A percentile compares a stretch with the other conserved stretches of the same genome.
Conservation (phyloP, 92 coral and sea anemone species). For the Blastomussa wellsi region DNA sequence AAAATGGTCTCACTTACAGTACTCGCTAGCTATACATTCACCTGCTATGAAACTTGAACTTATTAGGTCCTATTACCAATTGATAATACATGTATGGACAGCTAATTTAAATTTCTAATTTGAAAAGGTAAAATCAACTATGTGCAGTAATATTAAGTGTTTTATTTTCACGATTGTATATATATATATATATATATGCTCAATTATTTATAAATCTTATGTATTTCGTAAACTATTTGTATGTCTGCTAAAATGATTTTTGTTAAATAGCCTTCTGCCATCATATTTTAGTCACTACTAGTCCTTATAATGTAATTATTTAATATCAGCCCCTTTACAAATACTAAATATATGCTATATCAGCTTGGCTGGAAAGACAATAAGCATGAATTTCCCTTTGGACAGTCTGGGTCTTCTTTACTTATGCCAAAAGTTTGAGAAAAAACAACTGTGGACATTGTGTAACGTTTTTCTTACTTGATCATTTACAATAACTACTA, state of each 20-base stretch:
- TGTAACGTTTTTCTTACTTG: neutral
- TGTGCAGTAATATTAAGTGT: neutral
- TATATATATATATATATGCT: slow-evolving; percentile 16
- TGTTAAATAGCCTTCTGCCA: neutral
- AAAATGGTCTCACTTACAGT: slow-evolving; percentile 1
- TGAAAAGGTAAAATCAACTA: slow-evolving; percentile 15
- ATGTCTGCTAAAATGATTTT: neutral
- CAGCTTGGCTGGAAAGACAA: neutral
- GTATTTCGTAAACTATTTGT: slow-evolving; percentile 4
- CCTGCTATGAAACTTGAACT: neutral
- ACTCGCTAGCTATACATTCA: neutral
- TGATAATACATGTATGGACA: neutral
- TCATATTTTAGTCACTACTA: neutral
- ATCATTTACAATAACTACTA: neutral
- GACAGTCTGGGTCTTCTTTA: neutral
- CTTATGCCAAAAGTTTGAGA: neutral
- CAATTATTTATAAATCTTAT: slow-evolving; percentile 1
- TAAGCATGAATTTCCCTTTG: neutral
- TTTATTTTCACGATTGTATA: slow-evolving; percentile 1
- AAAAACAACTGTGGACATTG: neutral
- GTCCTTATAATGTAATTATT: neutral
- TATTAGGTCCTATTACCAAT: no score
- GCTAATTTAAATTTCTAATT: neutral
- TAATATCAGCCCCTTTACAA: neutral
- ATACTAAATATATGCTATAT: neutral